Evolutionary conservation across 2,113 vertebrate genomes (phyloP), one percentile per base, ranked within the genome.

Genomic region (Oreochromis niloticus): DNA sequence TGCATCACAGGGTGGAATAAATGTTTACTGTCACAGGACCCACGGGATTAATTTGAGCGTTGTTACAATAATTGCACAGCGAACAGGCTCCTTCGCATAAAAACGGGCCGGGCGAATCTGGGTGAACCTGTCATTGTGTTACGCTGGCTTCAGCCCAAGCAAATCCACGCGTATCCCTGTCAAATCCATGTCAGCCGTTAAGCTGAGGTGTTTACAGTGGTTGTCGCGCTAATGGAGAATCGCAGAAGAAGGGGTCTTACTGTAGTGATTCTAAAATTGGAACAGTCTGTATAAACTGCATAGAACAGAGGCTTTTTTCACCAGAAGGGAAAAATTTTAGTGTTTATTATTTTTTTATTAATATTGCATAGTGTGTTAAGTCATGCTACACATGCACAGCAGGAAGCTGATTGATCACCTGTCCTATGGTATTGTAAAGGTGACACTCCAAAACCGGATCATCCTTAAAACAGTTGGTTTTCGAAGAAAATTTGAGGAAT

Each of bases 21-120:
- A 11, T 75, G 82, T 89, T 92, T 84, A 88, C 85, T 17, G 84
- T 81, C 89, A 73, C 59, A 83, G n/a, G 41, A 55, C 54, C 30
- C 80, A 59, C 1, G 1, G 50, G 83, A 90, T 90, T 90, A 85
- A 82, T 91, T 46, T 11, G 16, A 48, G 66, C 3, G 5, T 8
- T 63, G 48, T 80, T 66, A 68, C 22, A 27, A 9, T 78, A 43
- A 88, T 55, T 55, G 85, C 63, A 82, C n/a, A 55, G 46, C 36
- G 55, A 75, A 63, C 46, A 14, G 43, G 24, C 27, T 66, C 14
- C 27, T 85, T 48, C 11, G 4, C 48, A 46, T 73, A 19, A 90
- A 68, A 75, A 22, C 12, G 22, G 66, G 56, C 16, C 46, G 7
- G n/a, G 81, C 59, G 71, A 83, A 88, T 61, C 36, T 12, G 4